These are phyloP conservation scores for Euphonia xanthogaster DNA, from an alignment of 2,797 vertebrate species.

Conservation along the genomic window DNA sequence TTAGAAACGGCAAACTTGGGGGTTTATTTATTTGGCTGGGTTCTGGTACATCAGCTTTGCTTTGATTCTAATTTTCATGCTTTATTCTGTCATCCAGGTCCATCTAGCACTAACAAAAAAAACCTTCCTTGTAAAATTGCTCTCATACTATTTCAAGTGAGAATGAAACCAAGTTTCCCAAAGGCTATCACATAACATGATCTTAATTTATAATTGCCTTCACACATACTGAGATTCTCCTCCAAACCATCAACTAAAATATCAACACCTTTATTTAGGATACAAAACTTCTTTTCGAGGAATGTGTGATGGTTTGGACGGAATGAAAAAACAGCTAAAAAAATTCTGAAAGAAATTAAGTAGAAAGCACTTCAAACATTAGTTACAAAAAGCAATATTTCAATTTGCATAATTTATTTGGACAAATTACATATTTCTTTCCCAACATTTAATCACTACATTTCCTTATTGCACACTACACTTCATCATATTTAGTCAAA, in stretches of 20 bases:
- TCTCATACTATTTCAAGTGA: background rate
- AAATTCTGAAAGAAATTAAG: background rate
- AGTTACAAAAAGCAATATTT: background rate
- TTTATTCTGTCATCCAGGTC: background rate
- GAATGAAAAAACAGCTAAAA: background rate
- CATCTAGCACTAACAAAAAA: background rate
- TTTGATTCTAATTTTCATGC: constrained; percentile 13
- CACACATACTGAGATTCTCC: background rate
- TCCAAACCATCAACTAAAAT: background rate
- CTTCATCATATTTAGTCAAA: background rate
- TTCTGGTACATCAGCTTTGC: background rate
- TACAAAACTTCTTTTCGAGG: background rate
- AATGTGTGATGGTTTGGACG: background rate
- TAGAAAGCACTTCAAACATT: background rate
- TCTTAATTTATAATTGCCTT: background rate
- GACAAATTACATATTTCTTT: background rate
- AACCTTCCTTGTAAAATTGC: background rate
- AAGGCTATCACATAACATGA: background rate
- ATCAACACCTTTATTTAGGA: background rate
- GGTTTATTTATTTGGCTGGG: constrained; percentile 12
- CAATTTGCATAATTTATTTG: background rate
- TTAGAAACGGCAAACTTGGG: background rate
- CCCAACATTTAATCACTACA: background rate
- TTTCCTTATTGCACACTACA: background rate
- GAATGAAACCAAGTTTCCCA: background rate